These are phyloP conservation scores for Eumeta japonica DNA, from an alignment of 1,140 invertebrate species.

Conservation along the genomic window DNA sequence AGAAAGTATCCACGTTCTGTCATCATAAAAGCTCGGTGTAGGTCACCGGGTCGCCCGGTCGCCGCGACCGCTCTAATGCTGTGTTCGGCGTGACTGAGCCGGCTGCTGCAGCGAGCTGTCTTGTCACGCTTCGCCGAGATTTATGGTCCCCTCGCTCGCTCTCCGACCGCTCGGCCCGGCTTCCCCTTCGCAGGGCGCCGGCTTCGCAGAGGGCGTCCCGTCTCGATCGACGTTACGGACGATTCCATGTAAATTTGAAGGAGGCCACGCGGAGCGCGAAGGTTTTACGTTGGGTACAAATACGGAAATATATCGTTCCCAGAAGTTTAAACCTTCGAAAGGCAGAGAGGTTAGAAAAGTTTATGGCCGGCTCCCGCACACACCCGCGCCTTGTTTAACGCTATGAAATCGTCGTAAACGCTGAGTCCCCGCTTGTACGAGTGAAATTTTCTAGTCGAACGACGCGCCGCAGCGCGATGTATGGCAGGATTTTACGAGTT, in stretches of 20 bases:
- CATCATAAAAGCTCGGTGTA: too few relatives aligned
- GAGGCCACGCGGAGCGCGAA: too few relatives aligned
- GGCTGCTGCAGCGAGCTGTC: conserved; percentile 13
- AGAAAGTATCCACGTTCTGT: too few relatives aligned
- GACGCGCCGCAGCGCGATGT: conserved; percentile 22
- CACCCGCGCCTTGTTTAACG: conserved; percentile 23
- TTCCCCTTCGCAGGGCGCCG: too few relatives aligned
- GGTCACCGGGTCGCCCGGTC: too few relatives aligned
- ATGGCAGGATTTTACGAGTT: conserved; percentile 31
- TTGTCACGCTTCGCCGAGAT: conserved; percentile 23
- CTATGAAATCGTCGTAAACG: conserved; percentile 38
- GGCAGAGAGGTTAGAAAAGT: conserved; percentile 20
- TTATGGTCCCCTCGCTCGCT: conserved; percentile 21
- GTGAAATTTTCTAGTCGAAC: conserved; percentile 32
- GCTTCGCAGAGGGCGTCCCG: too few relatives aligned
- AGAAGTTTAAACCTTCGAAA: conserved; percentile 8
- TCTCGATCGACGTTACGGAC: conserved; percentile 14
- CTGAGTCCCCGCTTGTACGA: conserved; percentile 24
- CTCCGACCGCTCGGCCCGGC: conserved; percentile 11
- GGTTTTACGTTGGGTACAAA: too few relatives aligned
- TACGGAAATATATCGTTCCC: too few relatives aligned
- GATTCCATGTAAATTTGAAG: conserved; percentile 11
- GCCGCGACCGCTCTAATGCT: conserved; percentile 19
- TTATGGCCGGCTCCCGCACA: conserved; percentile 27
- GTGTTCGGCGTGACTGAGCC: conserved; percentile 17